Percentiles rank a stretch among this genome's conserved stretches.
These are phyloP conservation scores for Suncus etruscus DNA, from an alignment of 2,113 vertebrate species.

Conservation along the genomic window DNA sequence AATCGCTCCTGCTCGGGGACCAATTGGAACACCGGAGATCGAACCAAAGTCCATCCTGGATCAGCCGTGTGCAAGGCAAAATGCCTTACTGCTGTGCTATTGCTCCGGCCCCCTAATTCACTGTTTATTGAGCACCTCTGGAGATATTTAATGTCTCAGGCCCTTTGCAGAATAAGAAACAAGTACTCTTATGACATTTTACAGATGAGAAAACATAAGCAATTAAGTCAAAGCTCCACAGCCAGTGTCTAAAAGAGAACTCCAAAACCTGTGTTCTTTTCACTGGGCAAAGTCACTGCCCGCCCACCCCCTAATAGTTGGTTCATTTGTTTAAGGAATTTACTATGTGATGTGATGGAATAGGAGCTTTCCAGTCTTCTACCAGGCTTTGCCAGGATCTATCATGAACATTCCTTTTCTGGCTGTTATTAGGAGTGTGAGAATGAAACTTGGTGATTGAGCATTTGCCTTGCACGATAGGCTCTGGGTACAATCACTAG, in stretches of 20 bases:
- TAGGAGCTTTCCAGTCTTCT: neutral
- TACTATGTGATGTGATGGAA: neutral
- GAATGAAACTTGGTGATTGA: too few relatives aligned
- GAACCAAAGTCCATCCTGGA: too few relatives aligned
- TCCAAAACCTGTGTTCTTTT: too few relatives aligned
- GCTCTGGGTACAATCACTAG: too few relatives aligned
- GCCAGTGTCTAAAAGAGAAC: too few relatives aligned
- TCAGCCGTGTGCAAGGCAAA: too few relatives aligned
- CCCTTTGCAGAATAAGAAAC: neutral
- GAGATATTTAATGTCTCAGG: neutral
- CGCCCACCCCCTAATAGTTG: neutral
- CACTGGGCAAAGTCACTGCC: too few relatives aligned
- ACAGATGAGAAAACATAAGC: slow-evolving; percentile 1
- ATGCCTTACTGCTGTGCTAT: too few relatives aligned
- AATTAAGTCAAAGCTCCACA: neutral
- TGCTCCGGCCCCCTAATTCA: too few relatives aligned
- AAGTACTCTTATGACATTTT: neutral
- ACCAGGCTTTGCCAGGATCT: neutral
- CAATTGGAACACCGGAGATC: too few relatives aligned
- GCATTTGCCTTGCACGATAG: too few relatives aligned
- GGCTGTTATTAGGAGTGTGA: neutral
- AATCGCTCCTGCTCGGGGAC: too few relatives aligned
- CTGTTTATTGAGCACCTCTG: neutral
- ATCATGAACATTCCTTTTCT: neutral
- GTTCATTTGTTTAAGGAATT: neutral